Conservation (phyloP, 2,888 invertebrate species). For the Lysandra bellargus region DNA sequence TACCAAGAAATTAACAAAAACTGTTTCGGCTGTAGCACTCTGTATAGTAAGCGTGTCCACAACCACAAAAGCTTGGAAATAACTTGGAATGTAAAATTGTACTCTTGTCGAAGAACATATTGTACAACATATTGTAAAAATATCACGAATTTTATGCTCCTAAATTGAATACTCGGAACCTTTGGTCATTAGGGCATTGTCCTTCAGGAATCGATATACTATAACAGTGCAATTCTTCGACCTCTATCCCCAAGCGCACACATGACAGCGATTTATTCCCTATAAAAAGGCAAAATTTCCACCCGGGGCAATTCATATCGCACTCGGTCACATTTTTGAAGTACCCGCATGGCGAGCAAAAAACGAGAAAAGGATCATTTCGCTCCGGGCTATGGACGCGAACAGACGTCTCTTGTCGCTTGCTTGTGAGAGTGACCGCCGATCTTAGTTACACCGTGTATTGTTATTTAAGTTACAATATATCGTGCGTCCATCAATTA, state of each 20-base stretch:
- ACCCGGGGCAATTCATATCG: conserved; percentile 64
- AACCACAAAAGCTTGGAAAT: not conserved
- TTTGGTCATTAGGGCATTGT: not conserved
- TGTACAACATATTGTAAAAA: not conserved
- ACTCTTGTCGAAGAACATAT: not conserved
- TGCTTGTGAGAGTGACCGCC: conserved; percentile 53
- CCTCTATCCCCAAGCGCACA: conserved; percentile 25
- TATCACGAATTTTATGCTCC: not conserved
- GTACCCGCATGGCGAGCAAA: conserved; percentile 58
- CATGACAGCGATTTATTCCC: conserved; percentile 39
- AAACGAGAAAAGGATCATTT: conserved; percentile 51
- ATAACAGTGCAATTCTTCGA: conserved; percentile 24
- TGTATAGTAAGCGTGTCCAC: not conserved
- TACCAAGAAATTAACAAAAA: not conserved
- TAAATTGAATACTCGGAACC: not conserved
- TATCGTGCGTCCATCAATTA: not conserved
- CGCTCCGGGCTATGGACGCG: conserved; percentile 56
- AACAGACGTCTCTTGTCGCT: conserved; percentile 63
- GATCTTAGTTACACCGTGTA: conserved; percentile 47
- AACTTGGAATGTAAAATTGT: not conserved
- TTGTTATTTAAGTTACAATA: not conserved
- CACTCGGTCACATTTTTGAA: conserved; percentile 69
- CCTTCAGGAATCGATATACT: conserved; percentile 20
- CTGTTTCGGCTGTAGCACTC: not conserved
- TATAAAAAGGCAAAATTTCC: conserved; percentile 49